phyloP scores from a whole-genome alignment of 1,140 invertebrate species.

The Nasonia vitripennis region DNA sequence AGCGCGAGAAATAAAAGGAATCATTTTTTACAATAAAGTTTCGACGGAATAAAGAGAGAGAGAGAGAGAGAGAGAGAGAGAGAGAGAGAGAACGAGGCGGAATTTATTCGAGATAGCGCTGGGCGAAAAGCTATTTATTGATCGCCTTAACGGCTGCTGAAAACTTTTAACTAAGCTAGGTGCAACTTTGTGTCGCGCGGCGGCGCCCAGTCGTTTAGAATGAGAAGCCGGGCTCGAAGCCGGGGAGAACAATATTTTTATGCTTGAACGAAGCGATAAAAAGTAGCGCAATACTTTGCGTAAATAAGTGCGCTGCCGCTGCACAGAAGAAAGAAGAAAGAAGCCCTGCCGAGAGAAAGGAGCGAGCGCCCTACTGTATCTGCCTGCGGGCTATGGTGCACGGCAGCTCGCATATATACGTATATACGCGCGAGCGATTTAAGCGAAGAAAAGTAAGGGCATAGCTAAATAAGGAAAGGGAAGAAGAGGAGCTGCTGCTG shows the following conservation, averaged over 20 bases:
- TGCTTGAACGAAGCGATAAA: slow-evolving; percentile 66
- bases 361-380: not conserved
- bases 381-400: not conserved
- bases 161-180: slow-evolving; percentile 56
- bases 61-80: too few species aligned
- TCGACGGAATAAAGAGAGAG: too few species aligned
- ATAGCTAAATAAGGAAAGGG: slow-evolving; percentile 24
- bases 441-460: not conserved
- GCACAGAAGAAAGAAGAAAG: slow-evolving; percentile 45
- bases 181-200: not conserved
- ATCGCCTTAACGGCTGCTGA: slow-evolving; percentile 56
- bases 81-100: not conserved
- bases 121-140: slow-evolving; percentile 54
- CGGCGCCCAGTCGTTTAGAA: slow-evolving; percentile 56
- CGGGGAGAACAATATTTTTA: slow-evolving; percentile 63
- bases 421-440: not conserved
- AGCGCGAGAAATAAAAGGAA: too few species aligned
- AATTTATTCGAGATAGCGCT: not conserved
- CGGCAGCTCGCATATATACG: not conserved
- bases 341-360: slow-evolving; percentile 21
- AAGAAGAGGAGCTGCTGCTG: slow-evolving; percentile 18
- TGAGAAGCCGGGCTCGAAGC: slow-evolving; percentile 50
- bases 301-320: slow-evolving; percentile 64
- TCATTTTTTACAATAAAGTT: too few species aligned
- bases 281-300: slow-evolving; percentile 65